Percentiles rank a stretch among this genome's conserved stretches.
phyloP scores from a whole-genome alignment of 2,113 vertebrate species.

The Campylorhamphus procurvoides region DNA sequence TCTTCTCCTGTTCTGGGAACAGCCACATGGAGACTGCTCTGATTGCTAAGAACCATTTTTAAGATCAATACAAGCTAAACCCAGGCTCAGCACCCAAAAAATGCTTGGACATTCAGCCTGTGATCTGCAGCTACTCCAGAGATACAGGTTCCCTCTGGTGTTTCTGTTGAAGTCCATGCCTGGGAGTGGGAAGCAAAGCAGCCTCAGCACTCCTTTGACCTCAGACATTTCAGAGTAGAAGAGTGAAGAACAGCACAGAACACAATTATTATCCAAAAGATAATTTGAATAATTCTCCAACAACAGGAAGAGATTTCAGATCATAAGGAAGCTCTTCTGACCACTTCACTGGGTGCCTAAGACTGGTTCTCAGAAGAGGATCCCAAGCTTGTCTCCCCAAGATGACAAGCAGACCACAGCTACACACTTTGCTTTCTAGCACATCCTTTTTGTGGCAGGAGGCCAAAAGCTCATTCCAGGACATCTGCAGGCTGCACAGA shows the following conservation, averaged over 20 bases:
- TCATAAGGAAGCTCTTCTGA: background rate
- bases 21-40: background rate
- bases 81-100: background rate
- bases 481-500: background rate
- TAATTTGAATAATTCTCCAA: background rate
- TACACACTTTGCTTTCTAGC: background rate
- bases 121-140: background rate
- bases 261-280: background rate
- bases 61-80: background rate
- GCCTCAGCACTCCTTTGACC: background rate
- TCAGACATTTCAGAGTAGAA: background rate
- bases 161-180: background rate
- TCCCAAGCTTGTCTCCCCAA: background rate
- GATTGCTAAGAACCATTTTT: background rate
- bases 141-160: background rate
- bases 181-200: background rate
- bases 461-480: background rate
- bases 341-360: background rate
- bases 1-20: background rate
- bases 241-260: background rate
- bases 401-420: background rate
- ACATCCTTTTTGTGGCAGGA: background rate
- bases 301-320: background rate
- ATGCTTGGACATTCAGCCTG: background rate
- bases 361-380: background rate